Conservation (phyloP, 2,888 invertebrate genomes). For the Drosophila rellima region DNA sequence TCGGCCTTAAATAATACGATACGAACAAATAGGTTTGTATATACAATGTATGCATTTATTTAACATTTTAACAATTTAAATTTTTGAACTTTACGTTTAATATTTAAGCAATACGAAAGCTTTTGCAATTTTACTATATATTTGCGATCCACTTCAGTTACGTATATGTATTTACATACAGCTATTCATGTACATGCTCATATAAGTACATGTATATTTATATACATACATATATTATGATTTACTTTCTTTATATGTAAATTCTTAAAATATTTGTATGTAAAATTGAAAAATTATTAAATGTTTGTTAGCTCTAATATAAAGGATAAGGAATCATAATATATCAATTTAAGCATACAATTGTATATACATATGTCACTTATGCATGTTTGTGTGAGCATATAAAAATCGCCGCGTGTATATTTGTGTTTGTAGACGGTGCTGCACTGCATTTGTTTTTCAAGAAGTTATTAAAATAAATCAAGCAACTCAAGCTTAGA, state of each 20-base stretch:
- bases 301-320: neutral
- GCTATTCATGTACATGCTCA: neutral
- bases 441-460: conserved; percentile 1
- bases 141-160: neutral
- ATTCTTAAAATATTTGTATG: neutral
- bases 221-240: neutral
- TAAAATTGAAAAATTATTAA: neutral
- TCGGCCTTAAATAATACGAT: neutral
- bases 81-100: neutral
- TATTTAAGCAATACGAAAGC: neutral
- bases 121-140: neutral
- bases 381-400: conserved; percentile 1
- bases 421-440: neutral
- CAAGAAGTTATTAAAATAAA: conserved; percentile 4
- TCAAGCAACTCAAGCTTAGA: conserved; percentile 3
- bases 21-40: neutral
- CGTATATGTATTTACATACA: neutral
- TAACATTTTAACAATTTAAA: conserved; percentile 1
- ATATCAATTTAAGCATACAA: neutral
- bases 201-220: neutral
- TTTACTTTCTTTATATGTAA: conserved; percentile 9
- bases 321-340: too few species aligned
- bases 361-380: neutral
- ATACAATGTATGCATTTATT: neutral
- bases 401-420: conserved; percentile 9